phyloP scores from a whole-genome alignment of 2,888 invertebrate genomes.

The Caenorhabditis sp. region DNA sequence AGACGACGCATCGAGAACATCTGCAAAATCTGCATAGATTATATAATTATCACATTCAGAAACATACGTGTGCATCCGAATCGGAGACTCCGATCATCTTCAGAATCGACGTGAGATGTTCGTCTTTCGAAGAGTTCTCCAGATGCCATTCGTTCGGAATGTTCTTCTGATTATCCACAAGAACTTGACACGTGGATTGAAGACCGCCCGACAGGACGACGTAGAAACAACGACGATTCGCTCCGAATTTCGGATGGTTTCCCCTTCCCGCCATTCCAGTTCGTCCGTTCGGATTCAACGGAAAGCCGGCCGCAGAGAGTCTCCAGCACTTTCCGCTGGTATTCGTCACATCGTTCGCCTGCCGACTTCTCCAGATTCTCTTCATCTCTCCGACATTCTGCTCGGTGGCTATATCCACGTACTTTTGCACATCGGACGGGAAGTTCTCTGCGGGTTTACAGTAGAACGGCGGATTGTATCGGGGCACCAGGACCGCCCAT shows the following conservation, averaged over 20 bases:
- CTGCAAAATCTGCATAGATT: slow-evolving; percentile 40
- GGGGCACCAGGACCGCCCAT: slow-evolving; percentile 72
- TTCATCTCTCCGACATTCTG: slow-evolving; percentile 74
- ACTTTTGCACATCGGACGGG: slow-evolving; percentile 69
- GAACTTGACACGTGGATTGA: slow-evolving; percentile 43
- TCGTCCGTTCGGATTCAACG: slow-evolving; percentile 79
- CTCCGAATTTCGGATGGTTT: slow-evolving; percentile 78
- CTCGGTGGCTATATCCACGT: slow-evolving; percentile 75
- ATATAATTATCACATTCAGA: too few relatives aligned
- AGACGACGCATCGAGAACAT: slow-evolving; percentile 70
- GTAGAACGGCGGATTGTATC: slow-evolving; percentile 76
- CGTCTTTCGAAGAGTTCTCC: slow-evolving; percentile 69
- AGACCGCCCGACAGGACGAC: slow-evolving; percentile 68
- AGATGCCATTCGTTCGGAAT: slow-evolving; percentile 76
- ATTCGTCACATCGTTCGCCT: slow-evolving; percentile 65
- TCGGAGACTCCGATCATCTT: slow-evolving; percentile 69
- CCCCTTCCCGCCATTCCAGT: slow-evolving; percentile 81
- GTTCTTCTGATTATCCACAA: slow-evolving; percentile 58
- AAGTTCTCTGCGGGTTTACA: slow-evolving; percentile 76
- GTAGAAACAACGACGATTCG: slow-evolving; percentile 77
- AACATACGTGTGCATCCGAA: slow-evolving; percentile 65
- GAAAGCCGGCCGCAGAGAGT: slow-evolving; percentile 74
- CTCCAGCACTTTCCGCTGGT: slow-evolving; percentile 56
- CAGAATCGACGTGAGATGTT: slow-evolving; percentile 66
- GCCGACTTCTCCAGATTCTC: slow-evolving; percentile 69